Percentiles rank a stretch among this genome's conserved stretches.
Evolutionary conservation across 2,113 vertebrate genomes (phyloP).

Genomic region (Gallinago media): DNA sequence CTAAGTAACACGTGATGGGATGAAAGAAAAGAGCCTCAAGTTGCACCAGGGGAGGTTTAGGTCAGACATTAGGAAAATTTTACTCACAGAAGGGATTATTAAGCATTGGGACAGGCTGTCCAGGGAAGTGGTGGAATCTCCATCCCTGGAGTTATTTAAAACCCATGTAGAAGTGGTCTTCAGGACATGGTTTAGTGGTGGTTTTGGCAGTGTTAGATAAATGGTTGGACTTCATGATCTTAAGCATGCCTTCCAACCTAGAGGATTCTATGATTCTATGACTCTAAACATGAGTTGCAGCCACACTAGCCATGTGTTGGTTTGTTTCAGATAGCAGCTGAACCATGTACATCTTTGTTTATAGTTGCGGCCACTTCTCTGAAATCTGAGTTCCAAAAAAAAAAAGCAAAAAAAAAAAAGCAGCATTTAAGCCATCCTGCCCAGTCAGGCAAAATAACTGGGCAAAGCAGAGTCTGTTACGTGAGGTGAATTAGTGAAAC

Average conservation of each 20-base stretch:
- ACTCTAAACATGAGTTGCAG: not conserved
- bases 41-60: not conserved
- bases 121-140: not conserved
- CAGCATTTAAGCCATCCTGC: not conserved
- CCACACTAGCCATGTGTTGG: rapidly evolving
- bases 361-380: not conserved
- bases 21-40: not conserved
- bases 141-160: not conserved
- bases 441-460: not conserved
- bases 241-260: not conserved
- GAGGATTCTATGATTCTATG: not conserved
- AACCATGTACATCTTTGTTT: not conserved
- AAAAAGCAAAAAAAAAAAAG: not conserved
- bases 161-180: not conserved
- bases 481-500: not conserved
- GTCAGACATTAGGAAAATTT: not conserved
- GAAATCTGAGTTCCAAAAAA: not conserved
- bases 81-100: not conserved
- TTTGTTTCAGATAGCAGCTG: not conserved
- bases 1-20: not conserved
- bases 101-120: not conserved
- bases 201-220: not conserved
- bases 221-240: not conserved
- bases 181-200: not conserved
- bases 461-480: not conserved